A percentile compares a stretch with the other conserved stretches of the same genome.
phyloP scores from a whole-genome alignment of 2,888 invertebrate species.

The Tricholauxania praeusta region DNA sequence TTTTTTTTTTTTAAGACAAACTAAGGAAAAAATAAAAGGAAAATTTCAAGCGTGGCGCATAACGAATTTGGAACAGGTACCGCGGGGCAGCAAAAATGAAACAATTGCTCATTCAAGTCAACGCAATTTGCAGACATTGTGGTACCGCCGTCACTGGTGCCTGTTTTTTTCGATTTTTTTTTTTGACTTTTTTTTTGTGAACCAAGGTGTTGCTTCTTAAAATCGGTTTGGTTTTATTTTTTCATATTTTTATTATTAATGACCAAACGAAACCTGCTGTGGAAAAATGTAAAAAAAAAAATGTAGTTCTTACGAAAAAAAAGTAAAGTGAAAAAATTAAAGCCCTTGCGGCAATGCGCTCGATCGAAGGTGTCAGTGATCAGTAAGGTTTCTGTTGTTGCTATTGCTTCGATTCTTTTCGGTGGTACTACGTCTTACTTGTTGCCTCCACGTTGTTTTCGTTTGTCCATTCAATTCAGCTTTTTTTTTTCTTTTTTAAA shows the following conservation, averaged over 20 bases:
- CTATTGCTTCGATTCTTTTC: neutral
- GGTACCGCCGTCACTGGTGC: constrained; percentile 2
- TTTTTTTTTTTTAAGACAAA: constrained; percentile 25
- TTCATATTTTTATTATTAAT: constrained; percentile 31
- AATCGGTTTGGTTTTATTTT: neutral
- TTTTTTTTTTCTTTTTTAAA: constrained; percentile 6
- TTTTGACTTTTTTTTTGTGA: constrained; percentile 23
- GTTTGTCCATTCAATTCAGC: neutral
- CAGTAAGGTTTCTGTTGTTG: constrained; percentile 1
- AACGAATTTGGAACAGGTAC: constrained; percentile 26
- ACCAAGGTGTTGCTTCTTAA: neutral
- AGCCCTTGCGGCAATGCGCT: constrained; percentile 31
- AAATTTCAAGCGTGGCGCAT: constrained; percentile 34
- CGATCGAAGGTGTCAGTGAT: constrained; percentile 25
- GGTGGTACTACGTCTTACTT: neutral
- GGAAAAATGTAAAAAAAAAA: neutral
- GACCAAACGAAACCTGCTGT: constrained; percentile 17
- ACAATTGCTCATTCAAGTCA: constrained; percentile 41
- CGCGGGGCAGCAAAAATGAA: constrained; percentile 33
- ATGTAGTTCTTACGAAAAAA: neutral
- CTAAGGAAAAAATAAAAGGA: constrained; percentile 44
- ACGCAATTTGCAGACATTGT: constrained; percentile 36
- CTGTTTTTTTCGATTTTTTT: neutral
- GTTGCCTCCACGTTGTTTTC: neutral
- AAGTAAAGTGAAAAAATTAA: neutral